phyloP scores from a whole-genome alignment of 2,888 invertebrate species.

The Mamestra brassicae region DNA sequence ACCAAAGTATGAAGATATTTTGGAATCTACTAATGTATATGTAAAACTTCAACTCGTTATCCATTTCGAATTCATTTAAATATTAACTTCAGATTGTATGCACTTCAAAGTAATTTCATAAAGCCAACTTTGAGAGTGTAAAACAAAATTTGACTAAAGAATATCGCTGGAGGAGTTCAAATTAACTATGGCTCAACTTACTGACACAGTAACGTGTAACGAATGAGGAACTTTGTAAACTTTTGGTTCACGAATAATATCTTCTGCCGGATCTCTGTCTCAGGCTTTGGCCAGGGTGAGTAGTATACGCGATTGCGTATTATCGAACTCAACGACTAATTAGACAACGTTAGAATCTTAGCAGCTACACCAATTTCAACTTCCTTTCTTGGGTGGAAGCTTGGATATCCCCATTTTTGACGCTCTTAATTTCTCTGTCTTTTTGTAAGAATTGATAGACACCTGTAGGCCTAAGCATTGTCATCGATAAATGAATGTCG shows the following conservation, averaged over 20 bases:
- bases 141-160: conserved; percentile 20
- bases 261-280: conserved; percentile 50
- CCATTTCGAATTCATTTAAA: background rate
- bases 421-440: too few species aligned
- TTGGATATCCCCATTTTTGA: too few species aligned
- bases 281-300: background rate
- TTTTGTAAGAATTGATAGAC: too few species aligned
- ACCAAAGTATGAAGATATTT: background rate
- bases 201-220: conserved; percentile 54
- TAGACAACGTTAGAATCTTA: background rate
- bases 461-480: too few species aligned
- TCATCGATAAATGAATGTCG: too few species aligned
- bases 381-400: too few species aligned
- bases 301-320: background rate
- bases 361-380: too few species aligned
- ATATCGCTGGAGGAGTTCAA: conserved; percentile 30
- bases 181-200: conserved; percentile 41
- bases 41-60: conserved; percentile 10
- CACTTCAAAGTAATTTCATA: conserved; percentile 23
- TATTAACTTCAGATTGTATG: background rate
- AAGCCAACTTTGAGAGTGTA: conserved; percentile 16
- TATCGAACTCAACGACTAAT: background rate
- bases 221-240: conserved; percentile 63
- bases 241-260: conserved; percentile 67
- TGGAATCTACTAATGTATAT: background rate